Percentiles rank a stretch among this genome's conserved stretches.
phyloP scores from a whole-genome alignment of 2,888 invertebrate species.

The Argynnis bischoffii region DNA sequence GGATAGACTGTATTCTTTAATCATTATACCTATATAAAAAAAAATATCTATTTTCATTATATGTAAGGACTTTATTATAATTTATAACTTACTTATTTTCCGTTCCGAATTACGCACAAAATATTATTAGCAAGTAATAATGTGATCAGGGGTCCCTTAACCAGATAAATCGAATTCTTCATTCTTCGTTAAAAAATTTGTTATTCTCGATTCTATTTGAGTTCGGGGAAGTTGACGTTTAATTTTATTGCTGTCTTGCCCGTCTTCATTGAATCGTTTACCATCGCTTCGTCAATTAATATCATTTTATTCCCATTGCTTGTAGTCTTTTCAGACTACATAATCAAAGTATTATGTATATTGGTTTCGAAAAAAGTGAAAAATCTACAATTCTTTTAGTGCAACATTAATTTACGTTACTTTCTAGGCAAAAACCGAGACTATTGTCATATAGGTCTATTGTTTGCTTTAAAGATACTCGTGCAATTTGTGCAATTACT shows the following conservation, averaged over 20 bases:
- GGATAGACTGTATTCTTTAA: no score
- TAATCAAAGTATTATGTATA: not conserved
- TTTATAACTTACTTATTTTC: not conserved
- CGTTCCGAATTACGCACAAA: not conserved
- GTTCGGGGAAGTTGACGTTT: constrained; percentile 50
- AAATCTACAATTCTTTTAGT: not conserved
- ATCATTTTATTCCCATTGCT: constrained; percentile 64
- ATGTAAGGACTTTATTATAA: not conserved
- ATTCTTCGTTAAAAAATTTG: constrained; percentile 39
- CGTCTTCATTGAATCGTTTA: constrained; percentile 56
- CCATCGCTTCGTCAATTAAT: constrained; percentile 69
- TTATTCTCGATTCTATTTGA: constrained; percentile 40
- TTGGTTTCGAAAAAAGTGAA: no score
- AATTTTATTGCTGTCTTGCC: constrained; percentile 57
- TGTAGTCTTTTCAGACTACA: constrained; percentile 44
- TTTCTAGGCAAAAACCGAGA: constrained; percentile 3
- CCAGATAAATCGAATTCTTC: constrained; percentile 30
- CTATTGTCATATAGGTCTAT: not conserved
- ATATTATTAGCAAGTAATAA: constrained; percentile 24
- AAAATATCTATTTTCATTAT: not conserved
- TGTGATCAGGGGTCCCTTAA: constrained; percentile 26
- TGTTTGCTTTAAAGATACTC: not conserved
- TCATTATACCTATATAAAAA: no score
- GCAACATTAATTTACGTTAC: not conserved
- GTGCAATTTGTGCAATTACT: not conserved